Conservation (phyloP, 2,113 vertebrate species). For the Mus musculus region GRCm39 chr4:111010501-111011000, state of each 20-base stretch:
- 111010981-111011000: background rate
- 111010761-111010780: background rate
- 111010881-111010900: background rate
- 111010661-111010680: background rate
- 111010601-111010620: background rate
- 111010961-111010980: background rate
- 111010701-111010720: background rate
- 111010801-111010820: background rate
- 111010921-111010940: background rate
- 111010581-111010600: background rate
- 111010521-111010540: slow-evolving; percentile 8
- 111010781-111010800: background rate
- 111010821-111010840: background rate
- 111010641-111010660: background rate
- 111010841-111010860: background rate
- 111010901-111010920: background rate
- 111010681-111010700: background rate
- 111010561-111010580: background rate
- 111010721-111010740: background rate
- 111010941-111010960: background rate
- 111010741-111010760: background rate
- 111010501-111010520: background rate
- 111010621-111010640: slow-evolving; percentile 3
- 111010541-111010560: slow-evolving; percentile 42
- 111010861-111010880: background rate